Conservation (phyloP, 2,113 vertebrate species). For the Holacanthus passer region DNA sequence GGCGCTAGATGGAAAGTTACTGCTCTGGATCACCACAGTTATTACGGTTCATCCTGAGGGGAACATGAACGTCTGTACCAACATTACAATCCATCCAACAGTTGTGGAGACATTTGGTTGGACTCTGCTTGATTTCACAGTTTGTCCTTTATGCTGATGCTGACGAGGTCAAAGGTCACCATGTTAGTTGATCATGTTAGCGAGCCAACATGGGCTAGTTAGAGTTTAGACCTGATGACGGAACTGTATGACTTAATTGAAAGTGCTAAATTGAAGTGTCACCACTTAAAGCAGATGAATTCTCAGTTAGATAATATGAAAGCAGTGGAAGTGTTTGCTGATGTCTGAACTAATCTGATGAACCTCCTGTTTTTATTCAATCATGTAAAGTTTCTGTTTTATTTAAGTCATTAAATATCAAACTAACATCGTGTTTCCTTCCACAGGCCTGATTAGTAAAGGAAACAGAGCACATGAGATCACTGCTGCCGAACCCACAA, state of each 20-base stretch:
- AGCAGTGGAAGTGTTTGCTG: background rate
- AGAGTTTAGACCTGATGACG: no score
- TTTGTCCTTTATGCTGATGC: no score
- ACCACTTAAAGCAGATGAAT: background rate
- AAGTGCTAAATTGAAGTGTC: background rate
- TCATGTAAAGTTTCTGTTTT: background rate
- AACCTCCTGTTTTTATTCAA: background rate
- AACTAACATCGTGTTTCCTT: background rate
- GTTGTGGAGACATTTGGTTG: no score
- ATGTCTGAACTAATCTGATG: no score
- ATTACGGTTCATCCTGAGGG: background rate
- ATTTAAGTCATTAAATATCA: background rate
- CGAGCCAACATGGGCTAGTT: background rate
- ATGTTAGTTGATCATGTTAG: no score
- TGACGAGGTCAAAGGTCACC: no score
- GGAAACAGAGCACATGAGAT: background rate
- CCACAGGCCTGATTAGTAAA: background rate
- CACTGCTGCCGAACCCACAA: conserved; percentile 20
- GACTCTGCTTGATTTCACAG: no score
- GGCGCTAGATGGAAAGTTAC: no score
- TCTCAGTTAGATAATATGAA: background rate
- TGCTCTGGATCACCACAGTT: background rate
- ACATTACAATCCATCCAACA: no score
- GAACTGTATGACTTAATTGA: no score
- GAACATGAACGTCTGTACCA: background rate